phyloP scores from a whole-genome alignment of 2,888 invertebrate genomes.

The Spilarctia lutea region DNA sequence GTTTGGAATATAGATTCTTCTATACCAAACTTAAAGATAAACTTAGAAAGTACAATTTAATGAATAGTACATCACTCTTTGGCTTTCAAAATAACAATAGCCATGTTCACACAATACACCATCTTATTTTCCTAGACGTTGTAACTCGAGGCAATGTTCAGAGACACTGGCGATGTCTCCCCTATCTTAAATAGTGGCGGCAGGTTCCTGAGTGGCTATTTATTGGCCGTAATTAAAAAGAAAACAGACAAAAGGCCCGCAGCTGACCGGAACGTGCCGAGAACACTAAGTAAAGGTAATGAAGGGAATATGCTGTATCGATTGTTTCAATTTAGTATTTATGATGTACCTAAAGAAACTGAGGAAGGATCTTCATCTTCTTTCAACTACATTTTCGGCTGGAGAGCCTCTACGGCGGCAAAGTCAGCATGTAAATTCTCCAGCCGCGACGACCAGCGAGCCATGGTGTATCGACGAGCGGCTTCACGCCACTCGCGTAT shows the following conservation, averaged over 20 bases:
- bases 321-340: not conserved
- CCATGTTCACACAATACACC: slow-evolving; percentile 6
- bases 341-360: not conserved
- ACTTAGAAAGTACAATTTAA: not conserved
- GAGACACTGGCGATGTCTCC: slow-evolving; percentile 48
- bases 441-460: no score
- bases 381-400: no score
- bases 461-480: no score
- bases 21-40: not conserved
- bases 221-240: slow-evolving; percentile 84
- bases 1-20: not conserved
- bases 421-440: no score
- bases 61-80: not conserved
- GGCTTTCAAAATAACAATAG: slow-evolving; percentile 4
- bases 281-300: slow-evolving; percentile 65
- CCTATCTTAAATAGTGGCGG: slow-evolving; percentile 62
- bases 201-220: slow-evolving; percentile 68
- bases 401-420: no score
- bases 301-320: slow-evolving; percentile 35
- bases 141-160: slow-evolving; percentile 34
- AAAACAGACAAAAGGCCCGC: slow-evolving; percentile 81
- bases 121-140: slow-evolving; percentile 31
- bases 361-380: not conserved
- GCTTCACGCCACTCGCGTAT: no score
- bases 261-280: slow-evolving; percentile 78